Conservation (phyloP, 1,140 invertebrate genomes). For the Plutomurus gul region DNA sequence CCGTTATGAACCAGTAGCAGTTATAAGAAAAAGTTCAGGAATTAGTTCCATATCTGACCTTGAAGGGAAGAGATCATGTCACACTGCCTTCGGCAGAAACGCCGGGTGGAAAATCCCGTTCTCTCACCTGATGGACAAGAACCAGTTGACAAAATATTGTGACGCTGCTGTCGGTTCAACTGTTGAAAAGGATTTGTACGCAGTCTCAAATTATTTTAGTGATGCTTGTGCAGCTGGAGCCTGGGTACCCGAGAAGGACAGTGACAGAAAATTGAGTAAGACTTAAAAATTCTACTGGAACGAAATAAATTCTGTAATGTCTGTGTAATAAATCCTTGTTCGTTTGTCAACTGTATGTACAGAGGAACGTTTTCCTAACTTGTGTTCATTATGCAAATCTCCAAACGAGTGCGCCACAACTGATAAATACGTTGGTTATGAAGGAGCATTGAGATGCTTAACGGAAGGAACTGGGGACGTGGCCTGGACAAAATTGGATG, state of each 20-base stretch:
- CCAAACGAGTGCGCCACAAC: slow-evolving; percentile 75
- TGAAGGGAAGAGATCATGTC: slow-evolving; percentile 74
- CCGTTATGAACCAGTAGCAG: slow-evolving; percentile 75
- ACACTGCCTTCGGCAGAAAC: slow-evolving; percentile 76
- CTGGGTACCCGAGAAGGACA: slow-evolving; percentile 72
- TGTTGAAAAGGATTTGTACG: slow-evolving; percentile 74
- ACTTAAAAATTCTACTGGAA: slow-evolving; percentile 41
- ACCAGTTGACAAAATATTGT: slow-evolving; percentile 67
- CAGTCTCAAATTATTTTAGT: slow-evolving; percentile 71
- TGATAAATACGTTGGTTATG: slow-evolving; percentile 79
- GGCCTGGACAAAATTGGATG: slow-evolving; percentile 82
- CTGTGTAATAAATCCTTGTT: too few relatives aligned
- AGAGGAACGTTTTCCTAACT: slow-evolving; percentile 72
- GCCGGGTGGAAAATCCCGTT: slow-evolving; percentile 63
- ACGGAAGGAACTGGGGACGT: slow-evolving; percentile 76
- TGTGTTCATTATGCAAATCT: slow-evolving; percentile 74
- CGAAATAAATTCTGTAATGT: background rate
- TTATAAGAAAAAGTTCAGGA: slow-evolving; percentile 70
- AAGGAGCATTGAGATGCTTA: slow-evolving; percentile 79
- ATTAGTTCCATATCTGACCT: slow-evolving; percentile 68
- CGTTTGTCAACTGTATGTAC: slow-evolving; percentile 49
- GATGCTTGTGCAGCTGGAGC: slow-evolving; percentile 77
- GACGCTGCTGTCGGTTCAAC: slow-evolving; percentile 67
- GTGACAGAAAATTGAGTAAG: slow-evolving; percentile 72
- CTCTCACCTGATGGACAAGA: slow-evolving; percentile 72